phyloP scores from a whole-genome alignment of 2,888 invertebrate genomes.

The Xestia ashworthii region DNA sequence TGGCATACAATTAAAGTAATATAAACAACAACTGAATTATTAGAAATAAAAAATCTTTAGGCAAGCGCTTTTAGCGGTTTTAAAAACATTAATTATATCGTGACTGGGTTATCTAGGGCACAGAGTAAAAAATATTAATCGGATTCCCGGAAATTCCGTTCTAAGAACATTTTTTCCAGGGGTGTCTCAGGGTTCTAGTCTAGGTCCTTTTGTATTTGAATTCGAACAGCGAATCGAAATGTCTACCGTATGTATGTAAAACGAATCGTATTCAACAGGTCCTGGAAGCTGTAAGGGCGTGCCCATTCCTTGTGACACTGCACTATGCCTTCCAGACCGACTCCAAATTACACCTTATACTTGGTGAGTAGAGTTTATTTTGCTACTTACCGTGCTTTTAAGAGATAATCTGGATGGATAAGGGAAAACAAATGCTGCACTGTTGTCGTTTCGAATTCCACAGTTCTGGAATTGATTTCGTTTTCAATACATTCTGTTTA shows the following conservation, averaged over 20 bases:
- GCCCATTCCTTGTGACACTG: slow-evolving; percentile 98
- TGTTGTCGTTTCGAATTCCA: background rate
- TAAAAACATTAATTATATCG: slow-evolving; percentile 16
- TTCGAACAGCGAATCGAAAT: slow-evolving; percentile 41
- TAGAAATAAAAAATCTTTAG: slow-evolving; percentile 3
- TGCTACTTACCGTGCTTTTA: background rate
- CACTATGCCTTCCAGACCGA: slow-evolving; percentile 99
- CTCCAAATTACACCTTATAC: slow-evolving; percentile 98
- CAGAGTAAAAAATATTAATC: background rate
- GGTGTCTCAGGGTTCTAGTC: slow-evolving; percentile 57
- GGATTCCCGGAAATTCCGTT: slow-evolving; percentile 12
- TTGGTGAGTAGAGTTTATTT: slow-evolving; percentile 93
- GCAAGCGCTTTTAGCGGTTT: slow-evolving; percentile 18
- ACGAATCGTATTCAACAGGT: slow-evolving; percentile 89
- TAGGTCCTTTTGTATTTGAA: slow-evolving; percentile 48
- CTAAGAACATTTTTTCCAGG: slow-evolving; percentile 29
- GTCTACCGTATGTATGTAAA: slow-evolving; percentile 46
- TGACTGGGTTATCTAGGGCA: slow-evolving; percentile 23
- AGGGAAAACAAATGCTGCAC: slow-evolving; percentile 16
- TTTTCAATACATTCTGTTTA: background rate
- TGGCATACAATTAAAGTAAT: slow-evolving; percentile 10
- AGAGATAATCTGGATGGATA: slow-evolving; percentile 11
- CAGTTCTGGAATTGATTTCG: slow-evolving; percentile 20
- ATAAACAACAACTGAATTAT: slow-evolving; percentile 3
- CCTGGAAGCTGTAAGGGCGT: slow-evolving; percentile 97